These are phyloP conservation scores for Copidosoma floridanum DNA, from an alignment of 1,140 invertebrate species.

Conservation along the genomic window DNA sequence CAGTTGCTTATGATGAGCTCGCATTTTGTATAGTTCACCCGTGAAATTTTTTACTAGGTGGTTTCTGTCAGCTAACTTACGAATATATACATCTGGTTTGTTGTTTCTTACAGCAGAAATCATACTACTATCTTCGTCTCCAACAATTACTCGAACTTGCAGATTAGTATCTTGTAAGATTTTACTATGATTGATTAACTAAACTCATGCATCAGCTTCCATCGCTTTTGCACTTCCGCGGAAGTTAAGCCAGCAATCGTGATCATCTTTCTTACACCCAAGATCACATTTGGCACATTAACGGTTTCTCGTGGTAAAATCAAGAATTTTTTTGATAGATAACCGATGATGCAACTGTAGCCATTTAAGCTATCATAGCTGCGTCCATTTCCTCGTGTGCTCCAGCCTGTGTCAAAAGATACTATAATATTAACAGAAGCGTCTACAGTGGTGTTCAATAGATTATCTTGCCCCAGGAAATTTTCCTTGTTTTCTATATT, in stretches of 20 bases:
- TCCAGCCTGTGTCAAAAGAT: too few relatives aligned
- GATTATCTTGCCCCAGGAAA: too few relatives aligned
- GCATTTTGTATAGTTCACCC: constrained; percentile 25
- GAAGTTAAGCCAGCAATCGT: constrained; percentile 6
- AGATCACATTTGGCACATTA: constrained; percentile 5
- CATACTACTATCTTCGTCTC: constrained; percentile 17
- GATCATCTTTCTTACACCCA: background rate
- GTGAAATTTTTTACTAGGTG: constrained; percentile 30
- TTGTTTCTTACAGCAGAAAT: constrained; percentile 9
- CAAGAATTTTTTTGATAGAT: background rate
- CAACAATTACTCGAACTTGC: constrained; percentile 2
- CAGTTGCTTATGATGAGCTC: constrained; percentile 14
- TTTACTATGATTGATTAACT: background rate
- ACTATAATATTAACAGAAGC: background rate
- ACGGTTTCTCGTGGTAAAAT: background rate
- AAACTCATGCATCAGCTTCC: background rate
- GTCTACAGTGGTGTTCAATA: background rate
- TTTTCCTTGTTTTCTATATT: too few relatives aligned
- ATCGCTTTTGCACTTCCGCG: background rate
- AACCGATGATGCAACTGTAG: too few relatives aligned
- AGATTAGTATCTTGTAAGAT: constrained; percentile 20
- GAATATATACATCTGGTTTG: background rate
- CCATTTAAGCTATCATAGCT: too few relatives aligned
- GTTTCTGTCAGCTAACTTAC: constrained; percentile 31
- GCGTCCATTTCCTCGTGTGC: too few relatives aligned